Conservation (phyloP, 2,888 invertebrate genomes). For the Eubasilissa splendida region DNA sequence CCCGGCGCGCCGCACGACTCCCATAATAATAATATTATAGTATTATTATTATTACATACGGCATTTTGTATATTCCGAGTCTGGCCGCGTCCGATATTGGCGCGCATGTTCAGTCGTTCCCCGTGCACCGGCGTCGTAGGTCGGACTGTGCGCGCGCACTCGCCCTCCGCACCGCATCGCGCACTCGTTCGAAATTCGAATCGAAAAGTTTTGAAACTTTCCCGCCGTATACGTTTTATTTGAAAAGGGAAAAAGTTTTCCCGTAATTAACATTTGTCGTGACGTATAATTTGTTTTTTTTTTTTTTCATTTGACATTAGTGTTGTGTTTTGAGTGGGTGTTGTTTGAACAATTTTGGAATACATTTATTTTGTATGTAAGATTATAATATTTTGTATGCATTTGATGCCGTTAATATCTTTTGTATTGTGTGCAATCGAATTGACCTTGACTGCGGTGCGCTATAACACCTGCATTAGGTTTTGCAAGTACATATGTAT, state of each 20-base stretch:
- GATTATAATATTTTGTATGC: too few species aligned
- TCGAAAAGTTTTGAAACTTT: slow-evolving; percentile 1
- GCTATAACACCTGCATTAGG: too few species aligned
- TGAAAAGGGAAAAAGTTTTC: background rate
- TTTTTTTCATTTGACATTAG: background rate
- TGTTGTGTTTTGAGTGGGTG: too few species aligned
- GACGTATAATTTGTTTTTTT: background rate
- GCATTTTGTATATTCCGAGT: background rate
- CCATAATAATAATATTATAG: background rate
- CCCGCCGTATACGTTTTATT: background rate
- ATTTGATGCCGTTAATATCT: too few species aligned
- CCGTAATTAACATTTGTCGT: background rate
- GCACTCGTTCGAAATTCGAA: slow-evolving; percentile 2
- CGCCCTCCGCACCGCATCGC: background rate
- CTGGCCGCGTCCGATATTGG: slow-evolving; percentile 21
- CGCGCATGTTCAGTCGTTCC: slow-evolving; percentile 49
- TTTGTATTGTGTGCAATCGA: too few species aligned
- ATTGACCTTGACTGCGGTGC: background rate
- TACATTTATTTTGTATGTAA: too few species aligned
- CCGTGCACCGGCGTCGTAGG: slow-evolving; percentile 24
- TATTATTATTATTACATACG: background rate
- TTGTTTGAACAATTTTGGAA: too few species aligned
- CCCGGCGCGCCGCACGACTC: too few species aligned
- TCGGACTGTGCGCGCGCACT: slow-evolving; percentile 43
- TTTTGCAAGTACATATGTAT: too few species aligned